Evolutionary conservation across 2,113 vertebrate species (phyloP).

Genomic region (Fulica atra): DNA sequence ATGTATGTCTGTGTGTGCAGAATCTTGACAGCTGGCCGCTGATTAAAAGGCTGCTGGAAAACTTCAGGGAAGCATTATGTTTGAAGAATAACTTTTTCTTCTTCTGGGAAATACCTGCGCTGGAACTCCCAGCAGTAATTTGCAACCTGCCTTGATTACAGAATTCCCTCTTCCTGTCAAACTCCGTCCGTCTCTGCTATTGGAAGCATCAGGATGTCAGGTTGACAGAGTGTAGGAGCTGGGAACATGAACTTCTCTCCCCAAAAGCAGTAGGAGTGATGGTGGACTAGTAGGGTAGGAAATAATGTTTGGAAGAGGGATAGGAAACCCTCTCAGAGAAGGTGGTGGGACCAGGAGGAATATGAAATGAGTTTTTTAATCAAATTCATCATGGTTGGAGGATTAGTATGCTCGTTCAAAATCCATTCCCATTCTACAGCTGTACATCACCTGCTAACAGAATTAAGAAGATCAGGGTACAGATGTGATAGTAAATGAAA

Average conservation of each 20-base stretch:
- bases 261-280: neutral
- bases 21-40: conserved; percentile 40
- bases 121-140: conserved; percentile 46
- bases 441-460: neutral
- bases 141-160: conserved; percentile 47
- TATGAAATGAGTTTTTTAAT: neutral
- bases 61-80: conserved; percentile 62
- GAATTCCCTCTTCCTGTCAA: conserved; percentile 43
- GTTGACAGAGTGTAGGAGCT: neutral
- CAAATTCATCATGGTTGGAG: neutral
- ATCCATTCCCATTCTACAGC: neutral
- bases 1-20: conserved; percentile 15
- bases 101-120: conserved; percentile 41
- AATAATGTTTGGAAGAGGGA: neutral
- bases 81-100: conserved; percentile 54
- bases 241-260: neutral
- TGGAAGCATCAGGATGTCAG: conserved; percentile 14
- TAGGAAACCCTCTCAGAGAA: neutral
- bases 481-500: conserved; percentile 8
- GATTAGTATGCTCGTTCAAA: neutral
- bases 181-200: neutral
- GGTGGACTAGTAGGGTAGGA: neutral
- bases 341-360: neutral
- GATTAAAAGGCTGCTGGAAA: conserved; percentile 58
- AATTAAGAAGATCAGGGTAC: neutral